phyloP scores from a whole-genome alignment of 2,113 vertebrate species.

The Tamias sibiricus region DNA sequence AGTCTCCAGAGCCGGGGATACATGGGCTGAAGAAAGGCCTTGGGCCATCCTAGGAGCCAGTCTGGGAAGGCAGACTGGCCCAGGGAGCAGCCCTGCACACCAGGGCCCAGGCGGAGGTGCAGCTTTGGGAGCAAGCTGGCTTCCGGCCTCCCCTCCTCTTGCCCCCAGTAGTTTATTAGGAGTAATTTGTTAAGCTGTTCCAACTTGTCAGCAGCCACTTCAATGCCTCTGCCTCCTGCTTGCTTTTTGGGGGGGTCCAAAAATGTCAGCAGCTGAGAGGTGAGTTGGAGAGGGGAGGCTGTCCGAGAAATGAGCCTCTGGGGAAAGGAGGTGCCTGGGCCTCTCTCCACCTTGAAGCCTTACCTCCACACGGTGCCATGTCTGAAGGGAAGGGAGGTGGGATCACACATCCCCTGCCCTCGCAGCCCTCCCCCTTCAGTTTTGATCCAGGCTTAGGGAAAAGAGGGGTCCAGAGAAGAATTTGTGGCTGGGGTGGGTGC shows the following conservation, averaged over 20 bases:
- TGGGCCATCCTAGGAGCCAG: background rate
- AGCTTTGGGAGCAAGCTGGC: background rate
- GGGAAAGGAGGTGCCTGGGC: background rate
- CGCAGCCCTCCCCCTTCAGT: background rate
- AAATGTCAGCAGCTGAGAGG: slow-evolving; percentile 57
- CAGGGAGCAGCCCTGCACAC: background rate
- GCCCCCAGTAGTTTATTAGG: slow-evolving; percentile 64
- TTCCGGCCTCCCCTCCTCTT: background rate
- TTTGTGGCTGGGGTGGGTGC: background rate
- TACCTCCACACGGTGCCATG: background rate
- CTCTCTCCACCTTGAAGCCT: slow-evolving; percentile 10
- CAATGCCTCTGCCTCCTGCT: slow-evolving; percentile 64
- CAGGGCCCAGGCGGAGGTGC: background rate
- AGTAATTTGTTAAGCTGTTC: slow-evolving; percentile 77
- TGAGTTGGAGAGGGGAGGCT: background rate
- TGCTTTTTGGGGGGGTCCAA: background rate
- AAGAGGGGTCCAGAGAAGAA: background rate
- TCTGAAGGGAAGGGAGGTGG: slow-evolving; percentile 21
- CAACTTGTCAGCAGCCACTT: slow-evolving; percentile 71
- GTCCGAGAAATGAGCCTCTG: background rate
- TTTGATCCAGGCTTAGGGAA: slow-evolving; percentile 8
- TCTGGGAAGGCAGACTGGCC: background rate
- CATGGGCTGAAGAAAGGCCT: background rate
- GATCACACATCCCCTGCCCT: background rate
- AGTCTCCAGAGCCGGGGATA: background rate